Percentiles rank a stretch among this genome's conserved stretches.
Evolutionary conservation across 2,113 vertebrate genomes (phyloP).

Genomic region (Aphelocoma coerulescens): DNA sequence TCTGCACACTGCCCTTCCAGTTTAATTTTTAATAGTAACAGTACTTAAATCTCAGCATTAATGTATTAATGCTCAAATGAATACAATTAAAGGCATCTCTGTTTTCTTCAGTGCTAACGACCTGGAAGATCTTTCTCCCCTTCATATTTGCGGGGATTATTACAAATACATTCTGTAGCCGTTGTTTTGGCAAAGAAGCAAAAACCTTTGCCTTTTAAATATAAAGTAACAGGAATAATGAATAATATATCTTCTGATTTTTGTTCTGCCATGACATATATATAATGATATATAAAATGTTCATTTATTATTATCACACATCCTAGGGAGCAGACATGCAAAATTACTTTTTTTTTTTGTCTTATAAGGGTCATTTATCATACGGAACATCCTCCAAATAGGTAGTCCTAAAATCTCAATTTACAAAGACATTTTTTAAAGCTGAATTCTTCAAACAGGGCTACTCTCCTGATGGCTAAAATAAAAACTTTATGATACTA

Average conservation of each 20-base stretch:
- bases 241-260: constrained; percentile 51
- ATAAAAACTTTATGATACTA: constrained; percentile 49
- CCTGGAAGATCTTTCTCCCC: constrained; percentile 38
- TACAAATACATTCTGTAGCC: constrained; percentile 30
- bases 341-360: constrained; percentile 60
- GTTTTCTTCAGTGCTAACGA: constrained; percentile 27
- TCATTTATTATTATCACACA: constrained; percentile 68
- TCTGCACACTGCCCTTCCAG: constrained; percentile 26
- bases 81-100: constrained; percentile 59
- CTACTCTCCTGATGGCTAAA: constrained; percentile 9
- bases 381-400: constrained; percentile 46
- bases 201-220: constrained; percentile 59
- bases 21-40: constrained; percentile 69
- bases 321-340: constrained; percentile 62
- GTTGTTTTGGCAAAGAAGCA: constrained; percentile 40
- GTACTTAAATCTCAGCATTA: constrained; percentile 64
- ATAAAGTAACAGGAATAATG: constrained; percentile 43
- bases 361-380: constrained; percentile 62
- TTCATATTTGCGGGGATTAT: background rate
- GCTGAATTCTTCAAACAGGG: constrained; percentile 41
- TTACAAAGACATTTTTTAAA: constrained; percentile 64
- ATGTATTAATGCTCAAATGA: constrained; percentile 66
- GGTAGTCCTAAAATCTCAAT: constrained; percentile 63
- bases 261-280: constrained; percentile 36
- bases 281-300: constrained; percentile 67